These are phyloP conservation scores for Lepidurus arcticus DNA, from an alignment of 1,140 invertebrate genomes.

Conservation along the genomic window DNA sequence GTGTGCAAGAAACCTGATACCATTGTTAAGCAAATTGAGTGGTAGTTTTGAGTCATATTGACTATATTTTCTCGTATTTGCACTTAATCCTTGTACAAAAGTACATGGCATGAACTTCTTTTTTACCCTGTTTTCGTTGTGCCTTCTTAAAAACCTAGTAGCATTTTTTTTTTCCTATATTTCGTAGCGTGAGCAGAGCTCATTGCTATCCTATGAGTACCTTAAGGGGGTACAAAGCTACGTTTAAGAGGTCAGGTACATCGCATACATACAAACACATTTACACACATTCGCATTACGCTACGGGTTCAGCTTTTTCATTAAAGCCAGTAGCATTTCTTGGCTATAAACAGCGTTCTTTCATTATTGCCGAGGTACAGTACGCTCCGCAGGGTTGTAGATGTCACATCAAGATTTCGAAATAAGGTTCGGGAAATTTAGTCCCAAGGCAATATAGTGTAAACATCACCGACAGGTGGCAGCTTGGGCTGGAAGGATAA, in stretches of 20 bases:
- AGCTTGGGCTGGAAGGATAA: not conserved
- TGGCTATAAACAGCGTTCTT: not conserved
- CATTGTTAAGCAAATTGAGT: not conserved
- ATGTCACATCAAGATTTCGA: not conserved
- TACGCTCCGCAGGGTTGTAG: not conserved
- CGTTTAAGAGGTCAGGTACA: too few relatives aligned
- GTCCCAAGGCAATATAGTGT: not conserved
- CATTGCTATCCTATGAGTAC: too few relatives aligned
- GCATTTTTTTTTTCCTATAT: too few relatives aligned
- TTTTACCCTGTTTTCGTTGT: not conserved
- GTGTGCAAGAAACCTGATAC: conserved; percentile 66
- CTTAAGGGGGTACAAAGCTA: too few relatives aligned
- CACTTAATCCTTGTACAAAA: not conserved
- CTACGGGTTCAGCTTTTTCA: too few relatives aligned
- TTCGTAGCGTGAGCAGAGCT: too few relatives aligned
- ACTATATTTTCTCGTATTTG: not conserved
- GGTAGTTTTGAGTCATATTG: not conserved
- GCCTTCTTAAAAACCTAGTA: not conserved
- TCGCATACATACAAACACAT: too few relatives aligned
- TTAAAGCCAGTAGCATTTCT: not conserved
- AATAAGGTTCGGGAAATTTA: not conserved
- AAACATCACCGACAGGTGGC: not conserved
- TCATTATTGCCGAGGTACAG: not conserved
- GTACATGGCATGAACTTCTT: conserved; percentile 1
- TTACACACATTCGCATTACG: too few relatives aligned